Percentiles rank a stretch among this genome's conserved stretches.
phyloP scores from a whole-genome alignment of 2,797 vertebrate species.

The Anableps anableps region DNA sequence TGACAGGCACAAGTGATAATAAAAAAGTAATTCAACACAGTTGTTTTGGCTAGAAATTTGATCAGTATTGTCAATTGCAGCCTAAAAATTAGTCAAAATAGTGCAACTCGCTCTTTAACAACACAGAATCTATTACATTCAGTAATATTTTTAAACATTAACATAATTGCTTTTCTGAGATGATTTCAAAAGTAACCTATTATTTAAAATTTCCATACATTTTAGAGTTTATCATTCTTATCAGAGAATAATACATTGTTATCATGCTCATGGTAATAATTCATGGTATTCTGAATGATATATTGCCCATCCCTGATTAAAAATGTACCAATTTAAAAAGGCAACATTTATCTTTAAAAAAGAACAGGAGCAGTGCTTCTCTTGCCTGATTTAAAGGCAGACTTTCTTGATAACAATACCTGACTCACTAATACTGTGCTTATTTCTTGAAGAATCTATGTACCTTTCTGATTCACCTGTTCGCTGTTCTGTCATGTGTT shows the following conservation, averaged over 20 bases:
- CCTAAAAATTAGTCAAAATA: not conserved
- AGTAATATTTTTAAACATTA: not conserved
- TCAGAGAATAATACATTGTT: no score
- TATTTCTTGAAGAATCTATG: not conserved
- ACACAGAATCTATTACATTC: not conserved
- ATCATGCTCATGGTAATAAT: not conserved
- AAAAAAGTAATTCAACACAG: not conserved
- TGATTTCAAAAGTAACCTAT: not conserved
- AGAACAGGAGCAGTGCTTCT: not conserved
- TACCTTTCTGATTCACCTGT: slow-evolving; percentile 6
- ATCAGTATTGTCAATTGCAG: not conserved
- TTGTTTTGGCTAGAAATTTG: not conserved
- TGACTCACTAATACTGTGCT: not conserved
- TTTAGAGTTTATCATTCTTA: not conserved
- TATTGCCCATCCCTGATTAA: not conserved
- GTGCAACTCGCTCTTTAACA: not conserved
- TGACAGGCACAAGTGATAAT: not conserved
- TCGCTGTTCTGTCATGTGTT: slow-evolving; percentile 9
- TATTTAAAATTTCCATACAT: not conserved
- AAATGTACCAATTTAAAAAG: not conserved
- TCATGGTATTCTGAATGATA: not conserved
- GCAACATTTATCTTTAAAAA: not conserved
- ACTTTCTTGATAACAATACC: not conserved
- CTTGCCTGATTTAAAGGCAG: not conserved
- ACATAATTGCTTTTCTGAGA: not conserved